phyloP scores from a whole-genome alignment of 2,113 vertebrate species.

The human (Homo sapiens) region GRCh38 chr19:31066001-31066500 shows the following conservation, averaged over 20 bases:
- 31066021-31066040: slow-evolving; percentile 78
- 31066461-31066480: slow-evolving; percentile 88
- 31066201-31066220: slow-evolving; percentile 53
- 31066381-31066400: slow-evolving; percentile 89
- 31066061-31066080: slow-evolving; percentile 51
- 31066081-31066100: not conserved
- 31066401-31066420: slow-evolving; percentile 86
- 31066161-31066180: not conserved
- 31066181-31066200: slow-evolving; percentile 67
- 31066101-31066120: not conserved
- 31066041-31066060: slow-evolving; percentile 16
- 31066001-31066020: slow-evolving; percentile 72
- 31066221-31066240: slow-evolving; percentile 60
- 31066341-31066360: slow-evolving; percentile 89
- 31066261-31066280: slow-evolving; percentile 81
- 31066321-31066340: slow-evolving; percentile 82
- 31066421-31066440: slow-evolving; percentile 90
- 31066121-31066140: slow-evolving; percentile 23
- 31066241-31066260: slow-evolving; percentile 75
- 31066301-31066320: slow-evolving; percentile 82
- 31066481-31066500: slow-evolving; percentile 87
- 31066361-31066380: slow-evolving; percentile 89
- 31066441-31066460: slow-evolving; percentile 89
- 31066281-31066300: slow-evolving; percentile 76
- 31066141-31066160: slow-evolving; percentile 41